A percentile compares a stretch with the other conserved stretches of the same genome.
Conservation (phyloP, 2,797 vertebrate genomes). For the Eptatretus atami region DNA sequence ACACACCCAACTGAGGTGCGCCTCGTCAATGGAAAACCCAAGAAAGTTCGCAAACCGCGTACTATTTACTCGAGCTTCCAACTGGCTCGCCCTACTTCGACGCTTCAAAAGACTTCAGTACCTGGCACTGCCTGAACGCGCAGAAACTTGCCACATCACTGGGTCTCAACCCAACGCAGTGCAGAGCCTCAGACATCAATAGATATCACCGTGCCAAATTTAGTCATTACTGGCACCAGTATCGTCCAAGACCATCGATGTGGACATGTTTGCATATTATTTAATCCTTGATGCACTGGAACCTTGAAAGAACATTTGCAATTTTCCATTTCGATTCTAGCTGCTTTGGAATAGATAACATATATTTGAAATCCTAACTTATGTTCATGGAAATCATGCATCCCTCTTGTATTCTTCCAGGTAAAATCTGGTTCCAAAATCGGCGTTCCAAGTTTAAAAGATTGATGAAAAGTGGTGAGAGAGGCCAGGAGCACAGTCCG, state of each 20-base stretch:
- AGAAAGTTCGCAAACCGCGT: constrained; percentile 85
- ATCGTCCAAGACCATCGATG: too few relatives aligned
- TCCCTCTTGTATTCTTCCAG: constrained; percentile 14
- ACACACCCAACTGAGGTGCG: constrained; percentile 25
- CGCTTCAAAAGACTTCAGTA: constrained; percentile 97
- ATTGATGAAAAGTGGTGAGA: constrained; percentile 83
- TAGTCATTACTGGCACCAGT: too few relatives aligned
- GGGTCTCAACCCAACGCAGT: constrained; percentile 84
- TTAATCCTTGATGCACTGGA: too few relatives aligned
- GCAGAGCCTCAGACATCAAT: neutral
- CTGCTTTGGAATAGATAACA: too few relatives aligned
- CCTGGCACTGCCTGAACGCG: constrained; percentile 66
- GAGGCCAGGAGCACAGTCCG: constrained; percentile 71
- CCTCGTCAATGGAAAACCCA: constrained; percentile 94
- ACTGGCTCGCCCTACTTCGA: constrained; percentile 63
- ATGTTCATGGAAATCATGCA: too few relatives aligned
- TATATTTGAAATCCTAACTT: too few relatives aligned
- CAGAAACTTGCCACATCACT: constrained; percentile 73
- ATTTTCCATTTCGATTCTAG: too few relatives aligned
- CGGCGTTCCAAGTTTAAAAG: constrained; percentile 95
- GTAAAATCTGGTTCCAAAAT: constrained; percentile 98
- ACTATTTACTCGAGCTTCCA: constrained; percentile 97
- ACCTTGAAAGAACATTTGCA: too few relatives aligned
- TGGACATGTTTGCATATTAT: too few relatives aligned
- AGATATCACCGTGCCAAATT: too few relatives aligned